Evolutionary conservation across 2,888 invertebrate species (phyloP).

Genomic region (Nemotelus pantherinus): DNA sequence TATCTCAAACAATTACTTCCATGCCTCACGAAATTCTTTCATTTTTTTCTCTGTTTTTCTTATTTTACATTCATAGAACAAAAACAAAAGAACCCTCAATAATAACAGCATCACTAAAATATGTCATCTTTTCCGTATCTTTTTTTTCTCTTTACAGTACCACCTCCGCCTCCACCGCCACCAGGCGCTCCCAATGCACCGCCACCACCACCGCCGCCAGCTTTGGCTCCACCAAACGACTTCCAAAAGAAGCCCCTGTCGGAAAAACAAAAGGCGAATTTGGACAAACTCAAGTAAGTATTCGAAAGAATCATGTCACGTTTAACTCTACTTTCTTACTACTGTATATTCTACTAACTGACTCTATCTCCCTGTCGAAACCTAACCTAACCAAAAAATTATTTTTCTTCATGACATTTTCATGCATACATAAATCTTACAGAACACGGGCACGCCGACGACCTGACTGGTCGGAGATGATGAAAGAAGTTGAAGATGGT

Average conservation of each 20-base stretch:
- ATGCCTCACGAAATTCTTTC: too few species aligned
- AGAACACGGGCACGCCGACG: slow-evolving; percentile 79
- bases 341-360: not conserved
- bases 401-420: slow-evolving; percentile 9
- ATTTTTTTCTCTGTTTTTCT: too few species aligned
- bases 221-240: slow-evolving; percentile 70
- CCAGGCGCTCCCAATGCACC: slow-evolving; percentile 65
- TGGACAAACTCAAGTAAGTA: slow-evolving; percentile 75
- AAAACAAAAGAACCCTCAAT: too few species aligned
- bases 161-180: slow-evolving; percentile 62
- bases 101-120: too few species aligned
- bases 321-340: not conserved
- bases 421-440: slow-evolving; percentile 25
- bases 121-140: too few species aligned
- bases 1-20: too few species aligned
- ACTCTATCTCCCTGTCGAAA: not conserved
- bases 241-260: slow-evolving; percentile 71
- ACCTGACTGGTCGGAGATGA: slow-evolving; percentile 90
- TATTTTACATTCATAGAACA: too few species aligned
- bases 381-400: not conserved
- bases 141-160: slow-evolving; percentile 56
- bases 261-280: slow-evolving; percentile 70
- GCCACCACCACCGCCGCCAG: slow-evolving; percentile 79
- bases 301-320: slow-evolving; percentile 48
- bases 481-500: slow-evolving; percentile 90